These are phyloP conservation scores for Masticophis lateralis DNA, from an alignment of 2,797 vertebrate genomes.

Conservation along the genomic window DNA sequence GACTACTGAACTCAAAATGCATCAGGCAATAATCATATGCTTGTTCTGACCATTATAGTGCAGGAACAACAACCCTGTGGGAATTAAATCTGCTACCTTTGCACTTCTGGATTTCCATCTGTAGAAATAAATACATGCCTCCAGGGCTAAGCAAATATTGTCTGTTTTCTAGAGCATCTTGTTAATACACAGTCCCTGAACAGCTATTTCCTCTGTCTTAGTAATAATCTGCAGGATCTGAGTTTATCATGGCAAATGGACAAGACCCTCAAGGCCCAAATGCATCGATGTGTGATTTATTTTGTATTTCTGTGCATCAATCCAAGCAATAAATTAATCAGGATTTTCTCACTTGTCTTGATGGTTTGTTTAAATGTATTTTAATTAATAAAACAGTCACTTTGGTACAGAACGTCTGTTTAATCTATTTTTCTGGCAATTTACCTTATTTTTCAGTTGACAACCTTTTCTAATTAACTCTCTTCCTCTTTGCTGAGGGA, in stretches of 20 bases:
- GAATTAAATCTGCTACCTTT: background rate
- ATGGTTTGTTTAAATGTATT: conserved; percentile 4
- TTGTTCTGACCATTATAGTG: background rate
- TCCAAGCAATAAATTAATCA: conserved; percentile 41
- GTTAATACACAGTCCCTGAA: conserved; percentile 6
- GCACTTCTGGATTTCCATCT: conserved; percentile 14
- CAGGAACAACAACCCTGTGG: background rate
- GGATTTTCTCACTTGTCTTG: conserved; percentile 44
- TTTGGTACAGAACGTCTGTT: conserved; percentile 32
- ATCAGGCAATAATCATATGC: background rate
- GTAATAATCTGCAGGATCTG: conserved; percentile 23
- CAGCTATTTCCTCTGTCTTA: conserved; percentile 10
- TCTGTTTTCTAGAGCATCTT: conserved; percentile 41
- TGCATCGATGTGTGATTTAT: conserved; percentile 42
- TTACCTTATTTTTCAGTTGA: conserved; percentile 44
- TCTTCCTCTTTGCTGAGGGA: conserved; percentile 29
- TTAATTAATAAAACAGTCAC: conserved; percentile 34
- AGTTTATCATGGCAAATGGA: conserved; percentile 23
- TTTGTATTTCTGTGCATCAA: conserved; percentile 43
- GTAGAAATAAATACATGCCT: conserved; percentile 21
- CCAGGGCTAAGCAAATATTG: conserved; percentile 38
- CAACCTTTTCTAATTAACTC: conserved; percentile 38
- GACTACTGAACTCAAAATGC: background rate
- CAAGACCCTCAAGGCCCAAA: conserved; percentile 35
- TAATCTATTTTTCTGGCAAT: conserved; percentile 26